Base-by-base conservation (phyloP, 2,113 vertebrate genomes). In the Pluvianellus socialis region DNA sequence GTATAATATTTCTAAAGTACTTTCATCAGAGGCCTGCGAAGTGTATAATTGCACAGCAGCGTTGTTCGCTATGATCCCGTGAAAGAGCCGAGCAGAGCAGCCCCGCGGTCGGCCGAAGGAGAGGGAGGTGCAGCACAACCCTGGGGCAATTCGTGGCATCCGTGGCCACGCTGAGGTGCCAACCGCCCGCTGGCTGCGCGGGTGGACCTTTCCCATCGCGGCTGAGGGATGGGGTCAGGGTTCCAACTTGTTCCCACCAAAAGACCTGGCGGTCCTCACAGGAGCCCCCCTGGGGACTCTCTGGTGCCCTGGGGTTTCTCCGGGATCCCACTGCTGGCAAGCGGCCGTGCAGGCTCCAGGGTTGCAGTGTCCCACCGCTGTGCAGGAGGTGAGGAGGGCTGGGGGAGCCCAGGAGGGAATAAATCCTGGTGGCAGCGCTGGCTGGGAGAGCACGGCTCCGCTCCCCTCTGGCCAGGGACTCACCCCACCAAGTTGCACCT, bases 1-100 rank as follows among this genome's bases (percentile, higher is more conserved):
- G 92, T 89, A 72, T 94, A 96, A 88, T 93, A 63, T 87, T 91
- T 86, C 92, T 86, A 68, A 93, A 96, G 94, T 45, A 59, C 91
- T 96, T 94, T 65, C 85, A 95, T 85, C 94, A 95, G 89, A 85
- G 76, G 53, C 89, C 49, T 85, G 88, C 26, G 22, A 96, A 94
- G 81, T 59, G 87, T 84, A 73, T 96, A 96, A 94, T 91, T 96
- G 91, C 91, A 65, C 58, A 90, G 96, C 47, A 61, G 74, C 3
- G 0, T 91, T 70, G 66, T 14, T 90, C 58, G 35, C 94, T 92
- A 73, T 0, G 2, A 10, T 44, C 44, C 28, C 35, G 80, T 85
- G 67, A 2, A 44, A 24, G 90, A 72, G 79, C 12, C 0, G 32
- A 55, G 74, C 81, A 12, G 52, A 79, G 55, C 20, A 42, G 80